Evolutionary conservation across 2,888 invertebrate species (phyloP).

Genomic region (Tipula confusa): DNA sequence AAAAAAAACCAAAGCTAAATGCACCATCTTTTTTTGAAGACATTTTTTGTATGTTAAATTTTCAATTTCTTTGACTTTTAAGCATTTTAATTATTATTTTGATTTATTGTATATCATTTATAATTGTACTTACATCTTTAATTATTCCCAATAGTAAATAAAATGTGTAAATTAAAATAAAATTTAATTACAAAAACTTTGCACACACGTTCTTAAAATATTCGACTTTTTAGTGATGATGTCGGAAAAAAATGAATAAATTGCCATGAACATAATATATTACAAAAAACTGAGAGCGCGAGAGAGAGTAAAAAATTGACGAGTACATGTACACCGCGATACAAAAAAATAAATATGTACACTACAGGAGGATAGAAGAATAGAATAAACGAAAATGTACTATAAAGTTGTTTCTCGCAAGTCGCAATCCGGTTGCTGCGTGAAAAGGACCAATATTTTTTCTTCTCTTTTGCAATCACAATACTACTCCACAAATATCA

Average conservation of each 20-base stretch:
- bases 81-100: not conserved
- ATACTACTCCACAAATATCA: not conserved
- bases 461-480: not conserved
- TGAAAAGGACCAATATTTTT: constrained; percentile 26
- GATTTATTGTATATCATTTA: not conserved
- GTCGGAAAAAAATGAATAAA: constrained; percentile 3
- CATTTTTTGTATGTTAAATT: not conserved
- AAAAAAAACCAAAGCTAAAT: constrained; percentile 28
- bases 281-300: not conserved
- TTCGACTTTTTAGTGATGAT: constrained; percentile 26
- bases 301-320: not conserved
- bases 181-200: not conserved
- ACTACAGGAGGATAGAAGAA: not conserved
- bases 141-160: not conserved
- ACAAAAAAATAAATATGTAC: not conserved
- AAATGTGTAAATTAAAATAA: not conserved
- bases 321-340: not conserved
- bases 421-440: constrained; percentile 30
- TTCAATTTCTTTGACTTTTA: not conserved
- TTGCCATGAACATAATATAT: not conserved
- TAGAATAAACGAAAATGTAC: not conserved
- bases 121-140: not conserved
- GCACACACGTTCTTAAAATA: constrained; percentile 20
- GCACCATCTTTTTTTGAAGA: constrained; percentile 26
- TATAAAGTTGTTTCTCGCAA: constrained; percentile 26